Percentiles rank a stretch among this genome's conserved stretches.
phyloP scores from a whole-genome alignment of 2,888 invertebrate genomes.

The Drosophila recens region DNA sequence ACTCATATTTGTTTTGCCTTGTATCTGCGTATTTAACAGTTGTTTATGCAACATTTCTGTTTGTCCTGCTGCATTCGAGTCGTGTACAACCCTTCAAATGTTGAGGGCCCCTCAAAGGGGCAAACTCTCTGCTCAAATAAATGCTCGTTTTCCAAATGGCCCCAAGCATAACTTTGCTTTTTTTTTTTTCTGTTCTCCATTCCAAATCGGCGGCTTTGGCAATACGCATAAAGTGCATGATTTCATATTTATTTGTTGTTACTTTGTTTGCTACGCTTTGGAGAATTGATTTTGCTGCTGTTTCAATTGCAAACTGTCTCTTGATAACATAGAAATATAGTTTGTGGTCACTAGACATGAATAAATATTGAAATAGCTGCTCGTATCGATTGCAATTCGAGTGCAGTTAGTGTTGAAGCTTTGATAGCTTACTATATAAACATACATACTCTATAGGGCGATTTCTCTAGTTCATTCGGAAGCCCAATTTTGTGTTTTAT shows the following conservation, averaged over 20 bases:
- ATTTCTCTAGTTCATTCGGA: too few species aligned
- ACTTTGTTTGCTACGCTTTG: constrained; percentile 45
- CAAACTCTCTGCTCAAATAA: constrained; percentile 39
- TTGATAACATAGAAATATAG: background rate
- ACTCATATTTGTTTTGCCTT: constrained; percentile 19
- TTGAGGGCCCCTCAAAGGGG: constrained; percentile 1
- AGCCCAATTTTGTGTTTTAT: too few species aligned
- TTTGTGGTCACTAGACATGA: constrained; percentile 17
- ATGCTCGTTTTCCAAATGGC: constrained; percentile 26
- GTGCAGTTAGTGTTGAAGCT: background rate
- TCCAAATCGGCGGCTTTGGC: constrained; percentile 36
- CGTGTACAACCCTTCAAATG: constrained; percentile 3
- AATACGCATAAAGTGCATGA: constrained; percentile 67
- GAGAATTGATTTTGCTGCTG: constrained; percentile 44
- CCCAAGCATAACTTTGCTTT: constrained; percentile 27
- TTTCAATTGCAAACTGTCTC: constrained; percentile 6
- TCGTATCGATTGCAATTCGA: constrained; percentile 2
- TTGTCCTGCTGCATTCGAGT: constrained; percentile 39
- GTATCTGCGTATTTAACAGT: constrained; percentile 52
- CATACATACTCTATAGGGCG: background rate
- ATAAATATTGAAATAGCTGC: background rate
- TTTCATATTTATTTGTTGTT: constrained; percentile 68
- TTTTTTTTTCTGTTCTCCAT: constrained; percentile 18
- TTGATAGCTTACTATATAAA: background rate
- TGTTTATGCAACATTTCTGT: constrained; percentile 64